Evolutionary conservation across 2,113 vertebrate species (phyloP).

Genomic region (Pandion haliaetus): DNA sequence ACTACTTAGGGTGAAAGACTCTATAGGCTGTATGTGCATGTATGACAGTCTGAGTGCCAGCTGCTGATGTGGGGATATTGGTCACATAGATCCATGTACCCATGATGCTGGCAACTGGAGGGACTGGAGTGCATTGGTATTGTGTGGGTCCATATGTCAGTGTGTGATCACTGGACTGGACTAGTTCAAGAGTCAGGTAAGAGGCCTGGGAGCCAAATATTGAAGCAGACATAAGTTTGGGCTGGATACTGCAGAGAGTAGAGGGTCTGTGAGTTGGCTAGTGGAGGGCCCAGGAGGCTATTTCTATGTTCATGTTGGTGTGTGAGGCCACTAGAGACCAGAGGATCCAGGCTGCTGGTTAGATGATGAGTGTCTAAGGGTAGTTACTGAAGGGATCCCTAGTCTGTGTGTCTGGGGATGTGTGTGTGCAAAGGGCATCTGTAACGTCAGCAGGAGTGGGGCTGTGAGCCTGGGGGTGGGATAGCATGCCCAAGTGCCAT

Average conservation of each 20-base stretch:
- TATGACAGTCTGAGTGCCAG: not conserved
- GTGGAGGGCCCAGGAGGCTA: not conserved
- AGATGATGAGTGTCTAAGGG: not conserved
- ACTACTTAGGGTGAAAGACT: not conserved
- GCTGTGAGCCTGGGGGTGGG: not conserved
- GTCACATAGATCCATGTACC: too few relatives aligned
- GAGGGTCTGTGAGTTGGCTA: not conserved
- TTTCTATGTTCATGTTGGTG: not conserved
- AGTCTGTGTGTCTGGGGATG: not conserved
- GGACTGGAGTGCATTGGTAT: not conserved
- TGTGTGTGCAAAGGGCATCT: not conserved
- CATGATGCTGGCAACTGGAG: not conserved
- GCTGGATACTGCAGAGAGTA: not conserved
- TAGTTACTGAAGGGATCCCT: not conserved
- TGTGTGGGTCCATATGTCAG: not conserved
- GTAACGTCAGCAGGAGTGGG: not conserved
- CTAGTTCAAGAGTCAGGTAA: not conserved
- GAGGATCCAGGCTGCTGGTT: not conserved
- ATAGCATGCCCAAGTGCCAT: not conserved
- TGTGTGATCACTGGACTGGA: not conserved
- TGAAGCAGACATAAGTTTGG: not conserved
- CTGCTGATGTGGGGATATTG: not conserved
- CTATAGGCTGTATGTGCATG: not conserved
- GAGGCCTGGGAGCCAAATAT: not conserved
- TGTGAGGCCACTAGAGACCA: not conserved